A percentile compares a stretch with the other conserved stretches of the same genome.
Evolutionary conservation across 2,888 invertebrate genomes (phyloP).

Genomic region (Terebella lapidaria): DNA sequence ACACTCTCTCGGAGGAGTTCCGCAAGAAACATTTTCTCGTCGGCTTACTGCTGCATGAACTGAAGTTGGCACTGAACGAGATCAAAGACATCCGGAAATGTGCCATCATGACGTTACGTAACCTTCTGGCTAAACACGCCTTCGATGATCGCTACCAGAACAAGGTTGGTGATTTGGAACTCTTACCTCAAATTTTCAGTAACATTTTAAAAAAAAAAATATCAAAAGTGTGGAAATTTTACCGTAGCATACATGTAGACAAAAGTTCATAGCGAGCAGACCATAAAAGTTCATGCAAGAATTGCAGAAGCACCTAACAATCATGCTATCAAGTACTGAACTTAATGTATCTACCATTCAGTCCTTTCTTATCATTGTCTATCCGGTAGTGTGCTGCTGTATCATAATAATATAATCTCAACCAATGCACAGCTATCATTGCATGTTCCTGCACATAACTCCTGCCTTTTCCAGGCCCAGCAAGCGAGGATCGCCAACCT

Average conservation of each 20-base stretch:
- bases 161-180: slow-evolving; percentile 59
- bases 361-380: too few relatives aligned
- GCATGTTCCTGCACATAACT: too few relatives aligned
- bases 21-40: slow-evolving; percentile 86
- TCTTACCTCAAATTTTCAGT: not conserved
- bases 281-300: too few relatives aligned
- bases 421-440: too few relatives aligned
- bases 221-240: not conserved
- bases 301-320: too few relatives aligned
- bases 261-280: too few relatives aligned
- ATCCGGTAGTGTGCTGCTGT: too few relatives aligned
- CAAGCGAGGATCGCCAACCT: slow-evolving; percentile 79
- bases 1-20: slow-evolving; percentile 71
- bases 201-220: not conserved
- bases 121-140: slow-evolving; percentile 88
- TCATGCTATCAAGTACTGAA: too few relatives aligned
- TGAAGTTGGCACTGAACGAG: slow-evolving; percentile 79
- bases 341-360: too few relatives aligned
- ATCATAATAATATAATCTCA: too few relatives aligned
- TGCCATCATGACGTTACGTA: slow-evolving; percentile 75
- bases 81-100: slow-evolving; percentile 75
- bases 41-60: slow-evolving; percentile 81
- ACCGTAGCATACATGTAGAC: not conserved
- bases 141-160: slow-evolving; percentile 84
- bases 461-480: slow-evolving; percentile 62